Evolutionary conservation across 35 echinoderm and acorn worm species (phyloP), one percentile per base, ranked within the genome.

Genomic region (Heliocidaris tuberculata): DNA sequence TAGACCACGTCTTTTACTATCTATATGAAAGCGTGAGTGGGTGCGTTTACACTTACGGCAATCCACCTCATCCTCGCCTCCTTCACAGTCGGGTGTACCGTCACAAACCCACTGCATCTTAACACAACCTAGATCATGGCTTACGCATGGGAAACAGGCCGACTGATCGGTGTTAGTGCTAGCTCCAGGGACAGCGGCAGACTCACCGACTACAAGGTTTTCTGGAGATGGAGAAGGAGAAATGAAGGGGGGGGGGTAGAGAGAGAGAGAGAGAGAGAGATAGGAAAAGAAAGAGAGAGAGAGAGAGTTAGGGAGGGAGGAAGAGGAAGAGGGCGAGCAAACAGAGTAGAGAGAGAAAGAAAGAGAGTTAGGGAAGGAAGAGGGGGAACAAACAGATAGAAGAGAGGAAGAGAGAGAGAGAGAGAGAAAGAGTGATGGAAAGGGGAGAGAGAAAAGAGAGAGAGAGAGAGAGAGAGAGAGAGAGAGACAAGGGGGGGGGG

Each of bases 1-100:
- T 56, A 56, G 11, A 56, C 52, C 52, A 56, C 10, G 10, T 15
- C 52, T 56, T 13, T 7, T 52, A 52, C 6, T 7, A 52, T 52
- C 15, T 56, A 6, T 13, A 56, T 56, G 2, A 56, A 56, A 56
- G 11, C 15, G 7, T 56, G 52, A 56, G 10, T 12, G 9, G 52
- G 9, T 56, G 52, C 52, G 52, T 56, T 27, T 78, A 21, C 65
- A 93, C 91, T 93, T 59, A 93, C 91, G 91, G 50, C 91, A 93
- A 29, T 59, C 27, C 17, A 48, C 9, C 50, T 93, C 91, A 48
- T 93, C 91, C 47, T 24, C 91, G 9, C 91, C 91, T 6, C 56
- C 50, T 47, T 93, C 48, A 59, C 91, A 93, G 91, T 93, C 91
- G 13, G 31, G 13, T 13, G 91, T 31, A 29, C 91, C 91, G 91